Base-by-base conservation (phyloP, 1,140 invertebrate species). In the Nylanderia fulva region DNA sequence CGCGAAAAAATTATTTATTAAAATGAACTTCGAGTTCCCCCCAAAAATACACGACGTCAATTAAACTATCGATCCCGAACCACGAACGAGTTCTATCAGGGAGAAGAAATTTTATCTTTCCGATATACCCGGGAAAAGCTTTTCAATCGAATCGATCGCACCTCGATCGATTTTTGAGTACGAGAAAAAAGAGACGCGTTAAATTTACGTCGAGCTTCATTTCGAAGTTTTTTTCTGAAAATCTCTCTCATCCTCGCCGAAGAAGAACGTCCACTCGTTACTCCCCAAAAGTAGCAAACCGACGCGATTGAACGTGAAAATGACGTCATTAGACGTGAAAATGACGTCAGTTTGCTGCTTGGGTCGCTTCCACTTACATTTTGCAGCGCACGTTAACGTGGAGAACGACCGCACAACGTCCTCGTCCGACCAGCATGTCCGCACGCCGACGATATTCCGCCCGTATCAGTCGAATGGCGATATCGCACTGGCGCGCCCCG, bases 381-480 rank as follows among this genome's bases (percentile, higher is more conserved):
- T 82, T 27, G 33, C 69, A 29, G 54, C 76, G 27, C 80, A 54
- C 27, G 15, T 77, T 52, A 36, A 64, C 80, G 71, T 29, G 71
- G 45, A 42, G 42, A 42, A 54, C 42, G 15, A 8, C n/a, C 80
- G 80, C 56, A 33, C n/a, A n/a, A n/a, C 21, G 58, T 85, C 68
- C 68, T 39, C 72, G 45, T 21, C 45, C 60, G 39, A 45, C n/a
- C 63, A 71, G 56, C 85, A 86, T 84, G 27, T 33, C 29, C 42
- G 69, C 60, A 42, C 54, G 13, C 29, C 15, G 15, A 29, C 75
- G 64, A 27, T 60, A 33, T 58, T 66, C 75, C 86, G 87, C 64
- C 75, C 86, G 87, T 60, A 85, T 85, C 84, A 87, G 66, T 61
- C 83, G n/a, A 66, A 29, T 58, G 83, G 71, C 84, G 86, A 88